Conservation (phyloP, 2,888 invertebrate species). For the Junonia oenone region DNA sequence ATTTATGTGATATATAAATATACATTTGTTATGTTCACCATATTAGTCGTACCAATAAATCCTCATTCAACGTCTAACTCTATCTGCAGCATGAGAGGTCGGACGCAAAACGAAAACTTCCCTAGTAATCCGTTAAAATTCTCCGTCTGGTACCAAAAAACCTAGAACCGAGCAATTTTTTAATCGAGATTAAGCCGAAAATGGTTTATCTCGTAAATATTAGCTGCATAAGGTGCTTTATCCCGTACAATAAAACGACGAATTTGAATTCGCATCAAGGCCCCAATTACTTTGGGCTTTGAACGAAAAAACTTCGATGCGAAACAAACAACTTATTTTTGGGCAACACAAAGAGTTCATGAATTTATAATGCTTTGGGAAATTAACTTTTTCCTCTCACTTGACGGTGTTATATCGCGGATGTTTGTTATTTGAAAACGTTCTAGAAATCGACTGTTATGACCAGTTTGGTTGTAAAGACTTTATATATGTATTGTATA, state of each 20-base stretch:
- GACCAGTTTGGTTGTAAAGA: too few relatives aligned
- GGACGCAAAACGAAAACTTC: not conserved
- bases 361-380: conserved; percentile 69
- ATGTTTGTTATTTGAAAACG: not conserved
- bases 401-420: conserved; percentile 25
- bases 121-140: not conserved
- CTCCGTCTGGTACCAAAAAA: not conserved
- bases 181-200: conserved; percentile 16
- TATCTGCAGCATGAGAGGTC: too few relatives aligned
- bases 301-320: conserved; percentile 32
- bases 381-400: conserved; percentile 65
- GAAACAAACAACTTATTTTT: conserved; percentile 68
- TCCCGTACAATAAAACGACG: conserved; percentile 26
- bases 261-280: conserved; percentile 39
- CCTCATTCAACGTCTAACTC: too few relatives aligned
- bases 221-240: conserved; percentile 17
- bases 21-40: too few relatives aligned
- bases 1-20: too few relatives aligned
- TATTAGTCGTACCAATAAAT: too few relatives aligned
- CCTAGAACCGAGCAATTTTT: conserved; percentile 7
- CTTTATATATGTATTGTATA: too few relatives aligned
- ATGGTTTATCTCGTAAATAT: conserved; percentile 24
- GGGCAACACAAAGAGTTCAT: conserved; percentile 64
- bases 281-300: conserved; percentile 37
- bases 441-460: not conserved